Evolutionary conservation across 2,888 invertebrate genomes (phyloP).

Genomic region (Melanostoma mellinum): DNA sequence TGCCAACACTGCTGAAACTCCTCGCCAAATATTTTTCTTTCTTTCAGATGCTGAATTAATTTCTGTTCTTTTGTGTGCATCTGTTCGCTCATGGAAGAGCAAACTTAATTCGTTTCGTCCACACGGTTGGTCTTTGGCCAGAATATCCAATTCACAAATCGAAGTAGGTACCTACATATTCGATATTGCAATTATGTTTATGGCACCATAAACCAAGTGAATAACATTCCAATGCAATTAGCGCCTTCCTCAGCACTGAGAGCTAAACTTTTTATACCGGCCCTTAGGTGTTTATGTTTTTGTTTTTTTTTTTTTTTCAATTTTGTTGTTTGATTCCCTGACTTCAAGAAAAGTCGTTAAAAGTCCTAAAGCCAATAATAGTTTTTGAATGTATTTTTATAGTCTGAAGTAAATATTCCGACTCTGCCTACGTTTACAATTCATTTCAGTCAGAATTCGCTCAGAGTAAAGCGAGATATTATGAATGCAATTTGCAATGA

Average conservation of each 20-base stretch:
- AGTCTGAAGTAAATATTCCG: neutral
- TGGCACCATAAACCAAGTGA: slow-evolving; percentile 71
- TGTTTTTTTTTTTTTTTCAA: slow-evolving; percentile 57
- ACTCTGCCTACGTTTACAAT: slow-evolving; percentile 14
- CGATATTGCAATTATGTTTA: slow-evolving; percentile 73
- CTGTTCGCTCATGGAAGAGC: slow-evolving; percentile 23
- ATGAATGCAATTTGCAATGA: slow-evolving; percentile 68
- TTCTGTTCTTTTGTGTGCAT: slow-evolving; percentile 32
- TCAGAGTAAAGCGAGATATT: slow-evolving; percentile 36
- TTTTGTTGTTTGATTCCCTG: slow-evolving; percentile 23
- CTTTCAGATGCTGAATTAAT: slow-evolving; percentile 28
- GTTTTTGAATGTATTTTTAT: slow-evolving; percentile 51
- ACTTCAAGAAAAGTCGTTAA: slow-evolving; percentile 59
- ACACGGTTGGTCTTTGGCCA: slow-evolving; percentile 4
- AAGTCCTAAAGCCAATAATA: slow-evolving; percentile 67
- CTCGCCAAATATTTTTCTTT: slow-evolving; percentile 45
- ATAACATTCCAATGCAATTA: slow-evolving; percentile 71
- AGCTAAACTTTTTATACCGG: slow-evolving; percentile 51
- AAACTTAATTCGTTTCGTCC: slow-evolving; percentile 51
- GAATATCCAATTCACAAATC: slow-evolving; percentile 48
- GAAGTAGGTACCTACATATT: slow-evolving; percentile 38
- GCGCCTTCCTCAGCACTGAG: slow-evolving; percentile 48
- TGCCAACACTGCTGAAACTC: slow-evolving; percentile 8
- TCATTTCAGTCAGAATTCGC: slow-evolving; percentile 50
- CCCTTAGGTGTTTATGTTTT: slow-evolving; percentile 61